These are phyloP conservation scores for Telmatherina bonti DNA, from an alignment of 2,797 vertebrate genomes.

Conservation along the genomic window DNA sequence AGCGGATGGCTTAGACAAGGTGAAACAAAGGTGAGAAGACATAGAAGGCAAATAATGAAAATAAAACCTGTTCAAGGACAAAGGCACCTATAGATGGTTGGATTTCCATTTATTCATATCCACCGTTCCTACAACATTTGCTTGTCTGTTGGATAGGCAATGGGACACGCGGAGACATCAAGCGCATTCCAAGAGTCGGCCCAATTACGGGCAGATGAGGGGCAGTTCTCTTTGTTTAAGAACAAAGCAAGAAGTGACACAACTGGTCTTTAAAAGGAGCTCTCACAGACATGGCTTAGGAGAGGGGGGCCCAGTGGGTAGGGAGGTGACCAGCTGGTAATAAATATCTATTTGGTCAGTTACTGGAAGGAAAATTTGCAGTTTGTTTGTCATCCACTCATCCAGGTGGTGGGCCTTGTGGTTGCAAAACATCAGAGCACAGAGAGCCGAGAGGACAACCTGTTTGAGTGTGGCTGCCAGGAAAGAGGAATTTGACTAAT, in stretches of 20 bases:
- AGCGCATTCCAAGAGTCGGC: conserved; percentile 84
- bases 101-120: conserved; percentile 64
- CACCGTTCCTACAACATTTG: conserved; percentile 66
- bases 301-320: conserved; percentile 53
- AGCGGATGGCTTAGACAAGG: conserved; percentile 26
- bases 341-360: conserved; percentile 87
- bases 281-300: conserved; percentile 72
- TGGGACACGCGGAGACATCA: conserved; percentile 81
- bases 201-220: conserved; percentile 86
- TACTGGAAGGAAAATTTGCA: conserved; percentile 86
- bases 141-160: conserved; percentile 68
- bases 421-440: conserved; percentile 78
- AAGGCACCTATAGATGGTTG: conserved; percentile 48
- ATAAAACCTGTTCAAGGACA: conserved; percentile 12
- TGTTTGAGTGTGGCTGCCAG: conserved; percentile 69
- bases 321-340: conserved; percentile 85
- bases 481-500: conserved; percentile 74
- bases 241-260: conserved; percentile 87
- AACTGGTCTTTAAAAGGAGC: conserved; percentile 85
- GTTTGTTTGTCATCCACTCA: conserved; percentile 83
- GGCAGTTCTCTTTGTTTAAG: conserved; percentile 86
- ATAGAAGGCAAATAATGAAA: conserved; percentile 1
- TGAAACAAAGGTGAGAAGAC: conserved; percentile 38
- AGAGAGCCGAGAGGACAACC: conserved; percentile 61
- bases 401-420: conserved; percentile 81